Evolutionary conservation across 2,888 invertebrate species (phyloP).

Genomic region (Eledone cirrhosa): DNA sequence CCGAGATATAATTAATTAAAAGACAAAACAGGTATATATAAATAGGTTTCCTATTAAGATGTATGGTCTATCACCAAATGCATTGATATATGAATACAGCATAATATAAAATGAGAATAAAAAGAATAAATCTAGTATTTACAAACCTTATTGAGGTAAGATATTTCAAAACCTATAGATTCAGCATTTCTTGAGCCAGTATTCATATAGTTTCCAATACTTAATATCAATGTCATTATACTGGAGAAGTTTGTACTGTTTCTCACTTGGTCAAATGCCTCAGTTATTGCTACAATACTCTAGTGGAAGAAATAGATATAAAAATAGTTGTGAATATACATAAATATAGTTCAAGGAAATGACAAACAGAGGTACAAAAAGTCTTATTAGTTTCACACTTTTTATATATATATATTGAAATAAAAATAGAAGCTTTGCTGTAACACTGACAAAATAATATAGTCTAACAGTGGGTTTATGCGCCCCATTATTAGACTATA

Average conservation of each 20-base stretch:
- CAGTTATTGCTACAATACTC: constrained; percentile 91
- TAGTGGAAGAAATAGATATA: constrained; percentile 59
- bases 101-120: background rate
- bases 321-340: background rate
- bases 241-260: constrained; percentile 88
- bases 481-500: too few relatives aligned
- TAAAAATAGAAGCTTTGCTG: too few relatives aligned
- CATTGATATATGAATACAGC: background rate
- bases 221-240: constrained; percentile 86
- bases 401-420: too few relatives aligned
- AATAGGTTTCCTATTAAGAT: too few relatives aligned
- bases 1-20: too few relatives aligned
- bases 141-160: constrained; percentile 87
- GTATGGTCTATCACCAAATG: too few relatives aligned
- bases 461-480: too few relatives aligned
- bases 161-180: constrained; percentile 96
- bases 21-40: too few relatives aligned
- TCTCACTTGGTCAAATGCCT: constrained; percentile 90
- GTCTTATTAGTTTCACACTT: too few relatives aligned
- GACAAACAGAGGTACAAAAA: too few relatives aligned
- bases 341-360: background rate
- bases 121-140: too few relatives aligned
- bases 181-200: constrained; percentile 90
- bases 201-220: constrained; percentile 97
- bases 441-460: too few relatives aligned